A percentile compares a stretch with the other conserved stretches of the same genome.
Evolutionary conservation across 2,797 vertebrate species (phyloP).

Genomic region (Valencia hispanica): DNA sequence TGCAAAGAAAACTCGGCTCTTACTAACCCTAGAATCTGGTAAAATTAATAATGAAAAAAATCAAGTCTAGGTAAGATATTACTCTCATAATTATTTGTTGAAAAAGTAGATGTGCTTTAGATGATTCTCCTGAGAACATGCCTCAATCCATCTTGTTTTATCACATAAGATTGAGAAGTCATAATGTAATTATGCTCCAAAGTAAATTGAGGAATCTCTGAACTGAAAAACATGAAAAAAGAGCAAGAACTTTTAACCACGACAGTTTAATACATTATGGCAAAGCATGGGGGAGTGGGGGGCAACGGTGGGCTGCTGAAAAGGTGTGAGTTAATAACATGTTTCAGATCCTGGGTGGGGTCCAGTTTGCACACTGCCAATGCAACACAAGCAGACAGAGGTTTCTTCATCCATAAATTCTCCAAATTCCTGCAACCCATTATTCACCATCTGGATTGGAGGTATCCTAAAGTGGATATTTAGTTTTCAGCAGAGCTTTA

Average conservation of each 20-base stretch:
- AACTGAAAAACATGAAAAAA: not conserved
- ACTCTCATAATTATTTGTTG: not conserved
- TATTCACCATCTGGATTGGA: constrained; percentile 11
- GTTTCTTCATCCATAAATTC: constrained; percentile 25
- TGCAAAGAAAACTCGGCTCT: not conserved
- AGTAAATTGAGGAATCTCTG: not conserved
- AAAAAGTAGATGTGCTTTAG: not conserved
- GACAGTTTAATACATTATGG: not conserved
- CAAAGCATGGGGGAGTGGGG: not conserved
- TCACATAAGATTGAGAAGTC: not conserved
- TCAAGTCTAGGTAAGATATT: not conserved
- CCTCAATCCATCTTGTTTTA: not conserved
- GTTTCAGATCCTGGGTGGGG: constrained; percentile 9
- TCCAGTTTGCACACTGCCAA: constrained; percentile 11
- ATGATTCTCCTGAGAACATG: not conserved
- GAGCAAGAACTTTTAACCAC: not conserved
- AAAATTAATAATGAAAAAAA: not conserved
- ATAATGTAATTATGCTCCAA: not conserved
- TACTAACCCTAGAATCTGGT: not conserved
- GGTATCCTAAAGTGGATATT: constrained; percentile 27
- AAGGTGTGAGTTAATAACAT: not conserved
- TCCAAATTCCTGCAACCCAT: constrained; percentile 22
- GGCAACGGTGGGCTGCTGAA: too few relatives aligned
- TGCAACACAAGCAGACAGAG: not conserved
- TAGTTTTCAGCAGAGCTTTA: constrained; percentile 7